Evolutionary conservation across 2,888 invertebrate species (phyloP), one percentile per base, ranked within the genome.

Genomic region (Junonia oenone): DNA sequence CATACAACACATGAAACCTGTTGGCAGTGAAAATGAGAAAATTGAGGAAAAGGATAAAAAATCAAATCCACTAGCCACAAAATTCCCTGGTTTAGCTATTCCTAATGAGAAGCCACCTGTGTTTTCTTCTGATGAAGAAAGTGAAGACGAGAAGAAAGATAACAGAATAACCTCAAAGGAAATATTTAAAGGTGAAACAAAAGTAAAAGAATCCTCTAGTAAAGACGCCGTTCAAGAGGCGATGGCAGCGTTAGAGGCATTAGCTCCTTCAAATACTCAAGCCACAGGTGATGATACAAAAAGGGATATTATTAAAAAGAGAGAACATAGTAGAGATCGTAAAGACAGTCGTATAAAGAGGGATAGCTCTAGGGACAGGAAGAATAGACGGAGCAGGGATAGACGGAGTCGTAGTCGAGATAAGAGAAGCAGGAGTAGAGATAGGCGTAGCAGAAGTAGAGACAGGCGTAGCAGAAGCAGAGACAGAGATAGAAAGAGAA

Each of bases 171-270:
- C 88, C 37, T 76, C 84, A 43, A 86, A 86, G 63, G 85, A 89
- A 46, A 75, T 88, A 58, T 88, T 90, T 52, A 89, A 87, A 71
- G 75, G 79, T 52, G 84, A 90, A 69, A 67, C 70, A 13, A 82
- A 79, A 66, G 61, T 33, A 26, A 73, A 71, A 56, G 58, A 46
- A 27, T 43, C 53, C 6, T 51, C 66, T 15, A 75, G 66, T 63
- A 83, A 83, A 69, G 90, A 91, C 66, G 83, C 93, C 46, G 93
- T 96, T n/a, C 94, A 94, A 65, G 94, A 96, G 72, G 94, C 95
- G 2, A 96, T 97, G 96, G 94, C 96, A 14, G 95, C 95, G 62
- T 84, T 97, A 49, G 97, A 97, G 83, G 95, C 96, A 2, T 83
- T 96, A 22, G 97, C 96, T 1, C 96, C 96, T 2, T 94, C 94